Base-by-base conservation (phyloP, 2,797 vertebrate species). In the Sciurus vulgaris region DNA sequence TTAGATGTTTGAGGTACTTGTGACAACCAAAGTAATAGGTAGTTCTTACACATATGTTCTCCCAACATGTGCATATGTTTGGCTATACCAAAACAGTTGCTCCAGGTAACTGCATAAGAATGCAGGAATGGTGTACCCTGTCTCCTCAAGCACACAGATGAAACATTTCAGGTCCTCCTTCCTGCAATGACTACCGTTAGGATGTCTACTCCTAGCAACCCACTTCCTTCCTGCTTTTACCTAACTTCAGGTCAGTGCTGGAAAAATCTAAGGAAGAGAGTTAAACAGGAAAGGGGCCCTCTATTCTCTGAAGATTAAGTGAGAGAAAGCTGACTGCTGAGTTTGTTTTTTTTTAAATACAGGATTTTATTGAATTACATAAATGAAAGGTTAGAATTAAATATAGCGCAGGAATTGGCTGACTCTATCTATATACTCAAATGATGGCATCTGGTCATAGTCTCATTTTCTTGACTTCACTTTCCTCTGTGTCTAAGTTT, bases 381-480 rank as follows among this genome's bases (percentile, higher is more conserved):
- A 63, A 86, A 73, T 83, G 73, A 78, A 95, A 89, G 7, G 5
- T 61, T 83, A 84, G 41, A 24, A 89, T 92, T 41, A 69, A 90
- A 74, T 44, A 5, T 26, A 85, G 56, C 41, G 84, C 20, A 88
- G 51, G 18, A 78, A 87, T 44, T 87, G 30, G 41, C 61, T 56
- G 56, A 12, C 38, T 65, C 35, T 69, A 18, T 30, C 30, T 69
- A 18, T 30, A 47, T 33, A 2, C 38, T 76, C 24, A 26, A 8
- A 20, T 24, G 61, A 18, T 22, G 3, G 22, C 47, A 74, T 51
- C 28, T 56, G 51, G 91, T 22, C 38, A 49, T 5, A 30, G 51
- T 47, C 24, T 93, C 63, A 5, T 61, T 86, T 33, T 69, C 15
- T 38, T 61, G 38, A 12, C 24, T 14, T 1, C 0, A 11, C 38